Conservation (phyloP, 35 echinoderm and acorn worm genomes). For the Amphiura filiformis region DNA sequence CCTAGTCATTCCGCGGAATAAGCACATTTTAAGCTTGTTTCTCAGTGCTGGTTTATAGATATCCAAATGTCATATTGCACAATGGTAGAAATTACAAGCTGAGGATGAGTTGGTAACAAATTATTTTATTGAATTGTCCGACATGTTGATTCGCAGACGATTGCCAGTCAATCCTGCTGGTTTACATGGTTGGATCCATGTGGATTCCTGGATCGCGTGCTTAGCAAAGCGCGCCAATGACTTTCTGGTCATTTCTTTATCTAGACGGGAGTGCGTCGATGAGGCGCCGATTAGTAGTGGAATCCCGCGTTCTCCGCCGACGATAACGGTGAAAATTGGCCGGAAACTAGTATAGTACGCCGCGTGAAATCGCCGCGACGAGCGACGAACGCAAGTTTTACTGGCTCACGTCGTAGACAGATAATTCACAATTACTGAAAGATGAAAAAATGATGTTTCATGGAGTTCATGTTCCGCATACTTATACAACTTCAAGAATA, state of each 20-base stretch:
- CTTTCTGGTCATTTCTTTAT: conserved; percentile 1
- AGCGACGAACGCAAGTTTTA: too few relatives aligned
- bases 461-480: too few relatives aligned
- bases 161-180: background rate
- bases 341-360: background rate
- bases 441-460: too few relatives aligned
- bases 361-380: background rate
- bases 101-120: background rate
- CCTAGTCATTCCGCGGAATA: background rate
- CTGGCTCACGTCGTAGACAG: too few relatives aligned
- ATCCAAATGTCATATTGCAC: background rate
- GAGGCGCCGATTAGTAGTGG: background rate
- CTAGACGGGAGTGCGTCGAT: background rate
- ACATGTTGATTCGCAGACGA: background rate
- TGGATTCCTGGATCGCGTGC: background rate
- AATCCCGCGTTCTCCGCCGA: background rate
- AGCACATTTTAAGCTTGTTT: background rate
- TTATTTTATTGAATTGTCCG: background rate
- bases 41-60: background rate
- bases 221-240: conserved; percentile 6
- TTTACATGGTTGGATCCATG: background rate
- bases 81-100: too few relatives aligned
- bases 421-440: too few relatives aligned
- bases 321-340: background rate
- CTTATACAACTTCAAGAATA: too few relatives aligned